phyloP scores from a whole-genome alignment of 2,888 invertebrate species.

The Thymelicus sylvestris region DNA sequence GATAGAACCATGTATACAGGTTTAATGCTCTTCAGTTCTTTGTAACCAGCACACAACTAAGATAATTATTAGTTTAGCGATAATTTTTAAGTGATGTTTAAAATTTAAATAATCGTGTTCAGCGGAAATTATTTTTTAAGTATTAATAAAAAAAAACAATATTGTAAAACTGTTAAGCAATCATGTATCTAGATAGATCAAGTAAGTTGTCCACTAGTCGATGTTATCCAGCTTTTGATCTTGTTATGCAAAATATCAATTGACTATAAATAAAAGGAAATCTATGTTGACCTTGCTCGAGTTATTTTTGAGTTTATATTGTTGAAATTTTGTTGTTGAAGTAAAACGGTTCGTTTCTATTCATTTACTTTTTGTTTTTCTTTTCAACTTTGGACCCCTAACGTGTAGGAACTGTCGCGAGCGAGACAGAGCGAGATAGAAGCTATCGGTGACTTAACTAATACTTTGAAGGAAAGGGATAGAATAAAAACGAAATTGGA shows the following conservation, averaged over 20 bases:
- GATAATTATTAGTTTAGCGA: constrained; percentile 76
- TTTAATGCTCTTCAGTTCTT: constrained; percentile 55
- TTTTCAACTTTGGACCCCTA: constrained; percentile 67
- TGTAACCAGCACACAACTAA: constrained; percentile 79
- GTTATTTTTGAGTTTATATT: constrained; percentile 74
- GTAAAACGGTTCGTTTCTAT: constrained; percentile 62
- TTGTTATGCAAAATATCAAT: constrained; percentile 76
- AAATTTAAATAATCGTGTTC: constrained; percentile 78
- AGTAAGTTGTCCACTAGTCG: constrained; percentile 81
- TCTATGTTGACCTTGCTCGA: constrained; percentile 71
- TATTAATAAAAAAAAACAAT: constrained; percentile 67
- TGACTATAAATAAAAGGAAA: constrained; percentile 61
- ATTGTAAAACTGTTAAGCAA: constrained; percentile 82
- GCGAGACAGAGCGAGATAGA: constrained; percentile 72
- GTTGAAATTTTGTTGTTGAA: constrained; percentile 73
- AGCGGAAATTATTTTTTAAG: constrained; percentile 81
- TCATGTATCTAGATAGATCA: constrained; percentile 79
- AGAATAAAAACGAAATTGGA: constrained; percentile 67
- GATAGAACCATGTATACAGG: constrained; percentile 53
- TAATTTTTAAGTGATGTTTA: constrained; percentile 79
- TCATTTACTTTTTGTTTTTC: constrained; percentile 62
- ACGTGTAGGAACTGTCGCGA: constrained; percentile 70
- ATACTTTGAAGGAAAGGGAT: constrained; percentile 67
- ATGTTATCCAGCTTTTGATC: constrained; percentile 78
- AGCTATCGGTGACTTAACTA: constrained; percentile 67